Evolutionary conservation across 2,113 vertebrate genomes (phyloP).

Genomic region (Erythrocercus mccallii): DNA sequence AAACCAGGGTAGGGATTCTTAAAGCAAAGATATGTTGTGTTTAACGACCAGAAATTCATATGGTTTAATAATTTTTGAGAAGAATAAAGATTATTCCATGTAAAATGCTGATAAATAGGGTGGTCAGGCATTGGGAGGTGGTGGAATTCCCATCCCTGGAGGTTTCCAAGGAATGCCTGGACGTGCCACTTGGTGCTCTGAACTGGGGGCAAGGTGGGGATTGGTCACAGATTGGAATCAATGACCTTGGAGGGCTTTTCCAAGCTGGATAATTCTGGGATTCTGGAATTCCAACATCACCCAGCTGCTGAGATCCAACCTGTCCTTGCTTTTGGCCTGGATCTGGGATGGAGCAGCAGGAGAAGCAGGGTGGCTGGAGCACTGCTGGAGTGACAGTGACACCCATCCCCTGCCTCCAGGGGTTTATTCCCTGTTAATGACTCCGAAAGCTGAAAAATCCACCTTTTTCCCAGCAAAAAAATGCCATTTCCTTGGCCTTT

Average conservation of each 20-base stretch:
- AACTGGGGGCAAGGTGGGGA: background rate
- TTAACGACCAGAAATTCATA: rapidly evolving
- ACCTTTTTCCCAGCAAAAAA: background rate
- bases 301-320: background rate
- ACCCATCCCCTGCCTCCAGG: background rate
- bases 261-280: background rate
- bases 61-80: background rate
- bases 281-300: background rate
- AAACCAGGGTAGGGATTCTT: background rate
- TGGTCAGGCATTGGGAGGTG: background rate
- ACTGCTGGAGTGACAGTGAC: background rate
- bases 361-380: background rate
- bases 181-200: background rate
- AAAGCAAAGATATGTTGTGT: background rate
- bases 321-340: background rate
- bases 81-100: background rate
- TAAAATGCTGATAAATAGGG: background rate
- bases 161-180: background rate
- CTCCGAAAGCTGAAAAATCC: background rate
- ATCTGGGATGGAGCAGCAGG: background rate
- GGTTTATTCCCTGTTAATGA: background rate
- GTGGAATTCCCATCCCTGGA: background rate
- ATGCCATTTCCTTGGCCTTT: background rate
- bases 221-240: background rate
- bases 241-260: background rate